phyloP scores from a whole-genome alignment of 1,140 invertebrate genomes.

The Brachionus rotundiformis region DNA sequence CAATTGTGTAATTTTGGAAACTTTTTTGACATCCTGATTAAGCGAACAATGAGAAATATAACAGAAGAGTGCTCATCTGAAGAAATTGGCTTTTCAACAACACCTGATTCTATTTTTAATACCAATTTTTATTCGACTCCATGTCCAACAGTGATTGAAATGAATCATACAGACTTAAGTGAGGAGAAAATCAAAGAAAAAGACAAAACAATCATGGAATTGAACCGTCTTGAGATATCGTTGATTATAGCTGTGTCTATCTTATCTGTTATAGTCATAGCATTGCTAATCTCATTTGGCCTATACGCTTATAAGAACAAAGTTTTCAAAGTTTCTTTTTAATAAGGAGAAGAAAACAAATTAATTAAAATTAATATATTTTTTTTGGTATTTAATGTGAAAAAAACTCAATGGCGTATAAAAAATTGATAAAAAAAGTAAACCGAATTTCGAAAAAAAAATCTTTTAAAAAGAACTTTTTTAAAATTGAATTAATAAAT shows the following conservation, averaged over 20 bases:
- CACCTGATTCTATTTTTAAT: background rate
- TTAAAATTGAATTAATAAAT: no score
- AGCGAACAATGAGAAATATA: background rate
- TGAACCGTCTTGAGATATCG: background rate
- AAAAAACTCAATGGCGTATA: no score
- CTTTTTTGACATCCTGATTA: constrained; percentile 22
- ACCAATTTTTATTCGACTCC: constrained; percentile 17
- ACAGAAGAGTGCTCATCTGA: background rate
- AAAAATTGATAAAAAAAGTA: no score
- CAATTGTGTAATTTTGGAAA: constrained; percentile 48
- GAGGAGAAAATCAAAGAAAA: background rate
- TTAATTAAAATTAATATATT: no score
- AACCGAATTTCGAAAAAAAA: no score
- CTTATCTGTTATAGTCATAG: background rate
- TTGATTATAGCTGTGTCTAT: background rate
- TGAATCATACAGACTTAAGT: background rate
- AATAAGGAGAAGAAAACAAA: no score
- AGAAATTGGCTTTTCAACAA: background rate
- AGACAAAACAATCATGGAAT: background rate
- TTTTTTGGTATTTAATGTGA: no score
- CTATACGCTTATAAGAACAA: background rate
- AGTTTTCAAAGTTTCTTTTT: constrained; percentile 14
- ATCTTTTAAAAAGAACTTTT: no score
- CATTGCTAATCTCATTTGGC: background rate
- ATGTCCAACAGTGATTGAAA: background rate